Evolutionary conservation across 1,140 invertebrate genomes (phyloP), one percentile per base, ranked within the genome.

Genomic region (Calliphora vicina): DNA sequence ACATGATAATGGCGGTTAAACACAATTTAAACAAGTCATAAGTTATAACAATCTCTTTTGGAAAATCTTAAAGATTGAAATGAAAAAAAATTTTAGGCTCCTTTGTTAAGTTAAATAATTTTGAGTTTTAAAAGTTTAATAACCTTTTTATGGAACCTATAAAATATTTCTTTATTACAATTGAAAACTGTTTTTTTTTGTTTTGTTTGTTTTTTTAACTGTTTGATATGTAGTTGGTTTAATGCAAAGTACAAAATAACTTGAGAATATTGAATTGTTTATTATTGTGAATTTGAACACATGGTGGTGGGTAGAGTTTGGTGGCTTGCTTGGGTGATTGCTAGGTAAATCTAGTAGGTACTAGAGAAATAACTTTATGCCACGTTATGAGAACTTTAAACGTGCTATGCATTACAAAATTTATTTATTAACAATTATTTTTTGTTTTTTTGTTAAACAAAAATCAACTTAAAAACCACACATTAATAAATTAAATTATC

Each of bases 121-220:
- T 76, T 20, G 17, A 35, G n/a, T 78, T 78, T 45, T 78, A 76
- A 42, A 76, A 43, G 74, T 78, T 78, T 42, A 78, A 78, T 78
- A 78, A 78, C 74, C 74, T 78, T 17, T 78, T 78, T 43, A 78
- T 78, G 20, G 20, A 43, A 5, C 74, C 4, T 23, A 43, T 23
- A 78, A 78, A 78, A 78, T 76, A 78, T 78, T 43, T 78, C n/a
- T 23, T 35, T 43, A 43, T 78, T 42, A 29, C 27, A 76, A 78
- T 45, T 78, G 20, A 78, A 78, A 78, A 78, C 74, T 1, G 74
- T 78, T 78, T n/a, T n/a, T n/a, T n/a, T n/a, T n/a, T n/a, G n/a
- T n/a, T n/a, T n/a, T n/a, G n/a, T n/a, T n/a, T n/a, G n/a, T n/a
- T n/a, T n/a, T n/a, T n/a, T n/a, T n/a, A n/a, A n/a, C n/a, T n/a